phyloP scores from a whole-genome alignment of 2,888 invertebrate species.

The Amphipoea oculea region DNA sequence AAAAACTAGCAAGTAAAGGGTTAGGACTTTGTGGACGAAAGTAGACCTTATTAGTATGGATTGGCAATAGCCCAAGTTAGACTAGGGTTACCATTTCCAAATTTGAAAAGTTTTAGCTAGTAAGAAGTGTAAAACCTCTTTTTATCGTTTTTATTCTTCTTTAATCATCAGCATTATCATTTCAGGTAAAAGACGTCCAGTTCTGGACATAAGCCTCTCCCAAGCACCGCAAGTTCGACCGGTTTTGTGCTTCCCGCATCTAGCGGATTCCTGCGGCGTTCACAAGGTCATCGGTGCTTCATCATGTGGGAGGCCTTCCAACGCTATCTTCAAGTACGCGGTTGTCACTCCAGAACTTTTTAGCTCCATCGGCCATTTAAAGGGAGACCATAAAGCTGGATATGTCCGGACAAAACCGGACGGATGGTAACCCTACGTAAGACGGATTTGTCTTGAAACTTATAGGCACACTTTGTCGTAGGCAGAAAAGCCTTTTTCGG shows the following conservation, averaged over 20 bases:
- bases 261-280: neutral
- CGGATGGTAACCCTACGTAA: neutral
- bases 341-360: neutral
- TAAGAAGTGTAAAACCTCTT: neutral
- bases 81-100: neutral
- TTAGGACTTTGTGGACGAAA: constrained; percentile 34
- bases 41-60: neutral
- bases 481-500: neutral
- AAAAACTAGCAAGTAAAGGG: constrained; percentile 38
- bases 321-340: neutral
- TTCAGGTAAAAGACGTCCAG: neutral
- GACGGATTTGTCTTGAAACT: constrained; percentile 9
- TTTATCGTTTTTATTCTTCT: neutral
- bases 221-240: neutral
- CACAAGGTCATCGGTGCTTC: neutral
- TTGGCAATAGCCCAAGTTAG: constrained; percentile 1
- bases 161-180: neutral
- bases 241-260: neutral
- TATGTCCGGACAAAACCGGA: neutral
- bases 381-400: neutral
- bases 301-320: neutral
- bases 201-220: neutral
- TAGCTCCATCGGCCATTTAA: neutral
- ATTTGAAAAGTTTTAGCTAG: neutral
- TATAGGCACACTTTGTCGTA: neutral